Percentiles rank a stretch among this genome's conserved stretches.
These are phyloP conservation scores for Leptopilina syphax DNA, from an alignment of 2,888 invertebrate species.

Conservation along the genomic window DNA sequence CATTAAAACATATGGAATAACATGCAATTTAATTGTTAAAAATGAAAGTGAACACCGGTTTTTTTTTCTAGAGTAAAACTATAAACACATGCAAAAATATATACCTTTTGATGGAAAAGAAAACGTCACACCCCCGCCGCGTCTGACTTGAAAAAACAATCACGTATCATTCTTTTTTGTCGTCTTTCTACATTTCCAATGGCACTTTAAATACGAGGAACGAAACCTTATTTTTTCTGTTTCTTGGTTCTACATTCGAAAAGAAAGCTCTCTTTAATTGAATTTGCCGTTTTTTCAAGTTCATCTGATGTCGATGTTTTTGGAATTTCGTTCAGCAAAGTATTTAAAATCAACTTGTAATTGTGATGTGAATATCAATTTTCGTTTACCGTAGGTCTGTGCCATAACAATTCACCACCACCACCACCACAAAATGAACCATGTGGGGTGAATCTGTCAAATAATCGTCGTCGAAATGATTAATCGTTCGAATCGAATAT, in stretches of 20 bases:
- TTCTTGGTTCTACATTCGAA: too few relatives aligned
- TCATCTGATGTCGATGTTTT: too few relatives aligned
- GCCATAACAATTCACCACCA: background rate
- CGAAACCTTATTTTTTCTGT: background rate
- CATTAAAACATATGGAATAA: background rate
- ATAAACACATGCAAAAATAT: constrained; percentile 32
- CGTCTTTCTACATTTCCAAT: background rate
- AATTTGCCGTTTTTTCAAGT: background rate
- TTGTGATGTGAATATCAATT: background rate
- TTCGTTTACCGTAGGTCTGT: background rate
- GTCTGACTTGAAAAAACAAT: constrained; percentile 33
- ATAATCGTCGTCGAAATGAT: background rate
- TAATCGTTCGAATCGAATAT: background rate
- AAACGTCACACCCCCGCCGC: constrained; percentile 38
- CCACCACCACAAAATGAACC: background rate
- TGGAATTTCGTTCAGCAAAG: too few relatives aligned
- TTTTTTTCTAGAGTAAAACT: background rate
- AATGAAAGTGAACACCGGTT: constrained; percentile 35
- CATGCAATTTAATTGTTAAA: background rate
- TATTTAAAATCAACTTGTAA: background rate
- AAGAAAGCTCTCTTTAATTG: background rate
- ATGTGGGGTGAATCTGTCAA: constrained; percentile 10
- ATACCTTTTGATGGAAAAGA: background rate
- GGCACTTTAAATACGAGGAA: background rate
- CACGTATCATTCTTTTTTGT: constrained; percentile 19